Conservation (phyloP, 2,888 invertebrate genomes). For the Ochlodes sylvanus region DNA sequence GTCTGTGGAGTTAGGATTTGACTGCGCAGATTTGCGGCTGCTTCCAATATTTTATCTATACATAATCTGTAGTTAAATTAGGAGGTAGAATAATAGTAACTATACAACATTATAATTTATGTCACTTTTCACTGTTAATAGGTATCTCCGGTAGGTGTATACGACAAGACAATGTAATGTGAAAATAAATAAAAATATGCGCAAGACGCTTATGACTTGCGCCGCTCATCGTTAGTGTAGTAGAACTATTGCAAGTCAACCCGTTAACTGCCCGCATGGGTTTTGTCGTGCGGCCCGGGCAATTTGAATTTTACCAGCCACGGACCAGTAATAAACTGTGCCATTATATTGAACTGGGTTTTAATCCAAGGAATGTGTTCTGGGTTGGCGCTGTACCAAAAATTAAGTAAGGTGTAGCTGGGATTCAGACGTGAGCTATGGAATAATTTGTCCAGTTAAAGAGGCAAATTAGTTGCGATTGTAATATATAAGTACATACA, state of each 20-base stretch:
- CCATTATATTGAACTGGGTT: conserved; percentile 34
- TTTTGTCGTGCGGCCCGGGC: conserved; percentile 46
- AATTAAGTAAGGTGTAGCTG: conserved; percentile 24
- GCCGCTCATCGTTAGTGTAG: conserved; percentile 44
- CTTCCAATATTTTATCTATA: no score
- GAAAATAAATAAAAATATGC: no score
- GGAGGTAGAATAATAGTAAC: no score
- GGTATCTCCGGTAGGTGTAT: no score
- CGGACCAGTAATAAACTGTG: conserved; percentile 26
- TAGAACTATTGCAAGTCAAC: conserved; percentile 61
- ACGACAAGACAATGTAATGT: no score
- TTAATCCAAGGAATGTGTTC: conserved; percentile 30
- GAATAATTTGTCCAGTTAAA: neutral
- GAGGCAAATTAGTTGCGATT: neutral
- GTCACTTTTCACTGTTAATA: no score
- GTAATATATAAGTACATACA: no score
- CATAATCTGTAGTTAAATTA: no score
- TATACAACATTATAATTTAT: no score
- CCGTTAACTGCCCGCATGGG: conserved; percentile 65
- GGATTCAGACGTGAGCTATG: neutral
- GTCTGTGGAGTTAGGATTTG: no score
- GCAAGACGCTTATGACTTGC: conserved; percentile 33
- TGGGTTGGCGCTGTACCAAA: conserved; percentile 29
- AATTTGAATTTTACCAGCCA: conserved; percentile 63
- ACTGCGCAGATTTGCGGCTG: no score